Evolutionary conservation across 2,797 vertebrate species (phyloP), one percentile per base, ranked within the genome.

Genomic region (Bovichtus diacanthus): DNA sequence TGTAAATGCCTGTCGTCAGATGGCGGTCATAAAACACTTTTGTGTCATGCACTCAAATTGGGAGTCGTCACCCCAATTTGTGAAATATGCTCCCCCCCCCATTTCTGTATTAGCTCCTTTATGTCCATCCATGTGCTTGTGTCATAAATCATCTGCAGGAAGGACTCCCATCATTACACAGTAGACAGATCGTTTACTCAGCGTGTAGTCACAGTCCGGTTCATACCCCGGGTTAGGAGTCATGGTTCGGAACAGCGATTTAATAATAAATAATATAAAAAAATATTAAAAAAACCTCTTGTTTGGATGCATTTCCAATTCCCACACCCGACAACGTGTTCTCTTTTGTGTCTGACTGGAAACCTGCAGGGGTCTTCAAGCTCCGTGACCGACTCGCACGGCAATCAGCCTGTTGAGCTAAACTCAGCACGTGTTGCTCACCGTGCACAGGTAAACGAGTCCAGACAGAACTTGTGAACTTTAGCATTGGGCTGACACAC

Each of bases 11-110:
- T 27, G 46, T 74, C 49, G 31, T 55, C 44, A 25, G 55, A 70
- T 70, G 36, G 9, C 27, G 18, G 56, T 82, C 86, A 78, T 76
- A 56, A 82, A 84, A 71, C 41, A 36, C 31, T 39, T 23, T 83
- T 80, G 84, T 87, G 60, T 74, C 54, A 7, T 10, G 47, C 66
- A 68, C 49, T 58, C 53, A 69, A 9, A 73, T 16, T 76, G 69
- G 81, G 60, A 65, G 83, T 87, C 68, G 72, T 83, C 77, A 82
- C 73, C 78, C 68, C 2, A 47, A 43, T n/a, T n/a, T n/a, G 43
- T 76, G 41, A 82, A 69, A 83, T 39, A 6, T 47, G 27, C 18
- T 71, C n/a, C n/a, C n/a, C n/a, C n/a, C n/a, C n/a, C n/a, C n/a
- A 49, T 64, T 23, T 59, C 58, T 50, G 18, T 50, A 21, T 64